A percentile compares a stretch with the other conserved stretches of the same genome.
These are phyloP conservation scores for Thumatha senex DNA, from an alignment of 2,888 invertebrate genomes.

Conservation along the genomic window DNA sequence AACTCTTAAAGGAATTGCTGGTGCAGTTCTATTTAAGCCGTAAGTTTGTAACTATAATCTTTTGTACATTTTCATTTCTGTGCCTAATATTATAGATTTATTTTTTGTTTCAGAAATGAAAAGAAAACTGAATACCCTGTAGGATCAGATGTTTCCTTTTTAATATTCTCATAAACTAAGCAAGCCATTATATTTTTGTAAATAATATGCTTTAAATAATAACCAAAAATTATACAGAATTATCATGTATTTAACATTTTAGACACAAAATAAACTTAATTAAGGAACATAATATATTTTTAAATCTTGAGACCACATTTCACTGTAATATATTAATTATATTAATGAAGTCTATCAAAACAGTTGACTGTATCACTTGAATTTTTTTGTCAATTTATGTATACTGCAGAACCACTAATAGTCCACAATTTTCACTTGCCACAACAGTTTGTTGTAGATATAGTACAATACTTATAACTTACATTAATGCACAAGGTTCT, in stretches of 20 bases:
- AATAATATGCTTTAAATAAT: neutral
- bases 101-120: conserved; percentile 72
- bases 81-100: neutral
- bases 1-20: conserved; percentile 84
- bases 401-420: conserved; percentile 29
- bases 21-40: conserved; percentile 82
- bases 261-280: conserved; percentile 19
- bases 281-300: conserved; percentile 14
- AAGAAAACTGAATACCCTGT: conserved; percentile 79
- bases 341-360: conserved; percentile 24
- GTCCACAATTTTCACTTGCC: conserved; percentile 35
- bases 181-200: neutral
- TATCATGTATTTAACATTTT: conserved; percentile 12
- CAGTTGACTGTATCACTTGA: conserved; percentile 23
- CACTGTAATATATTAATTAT: conserved; percentile 21
- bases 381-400: conserved; percentile 17
- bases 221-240: conserved; percentile 7
- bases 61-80: neutral
- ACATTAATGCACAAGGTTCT: conserved; percentile 23
- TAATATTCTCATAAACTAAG: conserved; percentile 19
- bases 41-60: conserved; percentile 5
- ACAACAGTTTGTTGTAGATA: conserved; percentile 17
- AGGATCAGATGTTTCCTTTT: conserved; percentile 85
- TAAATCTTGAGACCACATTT: conserved; percentile 28
- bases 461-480: no score